Evolutionary conservation across 2,888 invertebrate species (phyloP).

Genomic region (Agriopis aurantiaria): DNA sequence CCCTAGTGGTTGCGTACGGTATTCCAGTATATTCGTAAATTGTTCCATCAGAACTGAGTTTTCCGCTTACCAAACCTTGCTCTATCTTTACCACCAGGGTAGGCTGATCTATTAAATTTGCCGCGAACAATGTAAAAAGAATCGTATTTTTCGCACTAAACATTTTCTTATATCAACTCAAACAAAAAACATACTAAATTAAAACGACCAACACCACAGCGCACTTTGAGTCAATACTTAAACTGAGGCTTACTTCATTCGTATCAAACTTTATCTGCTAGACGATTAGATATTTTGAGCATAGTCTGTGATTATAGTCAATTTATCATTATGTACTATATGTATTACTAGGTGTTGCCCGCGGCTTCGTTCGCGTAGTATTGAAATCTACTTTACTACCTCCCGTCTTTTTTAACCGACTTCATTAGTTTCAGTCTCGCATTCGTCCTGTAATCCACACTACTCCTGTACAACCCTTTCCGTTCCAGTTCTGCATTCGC

Average conservation of each 20-base stretch:
- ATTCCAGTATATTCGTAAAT: conserved; percentile 69
- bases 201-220: not conserved
- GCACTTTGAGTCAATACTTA: not conserved
- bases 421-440: too few relatives aligned
- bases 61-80: conserved; percentile 65
- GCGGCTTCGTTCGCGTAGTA: too few relatives aligned
- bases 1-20: conserved; percentile 59
- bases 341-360: too few relatives aligned
- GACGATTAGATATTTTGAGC: not conserved
- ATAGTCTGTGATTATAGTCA: not conserved
- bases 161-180: conserved; percentile 16
- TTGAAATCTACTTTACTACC: too few relatives aligned
- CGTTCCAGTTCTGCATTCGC: too few relatives aligned
- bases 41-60: conserved; percentile 62
- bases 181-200: not conserved
- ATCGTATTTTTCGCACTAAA: conserved; percentile 55
- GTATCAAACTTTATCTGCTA: not conserved
- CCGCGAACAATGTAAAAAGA: conserved; percentile 64
- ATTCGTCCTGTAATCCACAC: too few relatives aligned
- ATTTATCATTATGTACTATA: too few relatives aligned
- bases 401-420: too few relatives aligned
- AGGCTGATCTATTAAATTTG: conserved; percentile 68
- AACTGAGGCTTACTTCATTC: not conserved
- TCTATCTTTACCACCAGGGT: conserved; percentile 63
- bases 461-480: too few relatives aligned